Percentiles rank a stretch among this genome's conserved stretches.
Conservation (phyloP, 2,113 vertebrate genomes). For the Aegithalos caudatus region DNA sequence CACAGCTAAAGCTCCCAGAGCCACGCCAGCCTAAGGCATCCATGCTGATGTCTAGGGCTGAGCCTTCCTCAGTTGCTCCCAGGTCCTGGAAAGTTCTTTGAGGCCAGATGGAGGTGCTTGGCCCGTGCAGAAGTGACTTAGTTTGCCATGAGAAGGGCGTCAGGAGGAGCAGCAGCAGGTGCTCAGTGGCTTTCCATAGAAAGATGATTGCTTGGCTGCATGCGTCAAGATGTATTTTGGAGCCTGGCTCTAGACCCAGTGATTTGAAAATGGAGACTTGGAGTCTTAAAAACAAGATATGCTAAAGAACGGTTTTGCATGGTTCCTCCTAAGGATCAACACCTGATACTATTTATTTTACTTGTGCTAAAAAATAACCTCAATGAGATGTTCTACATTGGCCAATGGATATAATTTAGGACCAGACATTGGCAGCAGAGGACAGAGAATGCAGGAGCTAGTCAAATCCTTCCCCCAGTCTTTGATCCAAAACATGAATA, state of each 20-base stretch:
- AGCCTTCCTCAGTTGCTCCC: not conserved
- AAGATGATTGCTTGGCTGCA: not conserved
- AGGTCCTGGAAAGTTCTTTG: not conserved
- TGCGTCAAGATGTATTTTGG: constrained; percentile 19
- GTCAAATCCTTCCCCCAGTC: constrained; percentile 38
- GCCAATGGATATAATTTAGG: constrained; percentile 22
- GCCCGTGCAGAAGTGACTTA: not conserved
- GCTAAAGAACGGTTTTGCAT: not conserved
- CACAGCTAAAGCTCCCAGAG: not conserved
- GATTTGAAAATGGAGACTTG: constrained; percentile 24
- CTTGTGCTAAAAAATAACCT: constrained; percentile 18
- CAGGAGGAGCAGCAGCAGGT: constrained; percentile 44
- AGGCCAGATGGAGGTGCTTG: constrained; percentile 45
- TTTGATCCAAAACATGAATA: constrained; percentile 47
- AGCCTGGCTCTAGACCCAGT: constrained; percentile 8
- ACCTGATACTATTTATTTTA: constrained; percentile 40
- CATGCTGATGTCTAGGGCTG: not conserved
- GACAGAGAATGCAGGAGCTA: constrained; percentile 41
- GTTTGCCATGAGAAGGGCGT: not conserved
- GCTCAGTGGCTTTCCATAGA: not conserved
- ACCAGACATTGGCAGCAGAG: constrained; percentile 41
- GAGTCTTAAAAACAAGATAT: constrained; percentile 42
- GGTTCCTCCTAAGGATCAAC: not conserved
- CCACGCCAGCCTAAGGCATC: not conserved
- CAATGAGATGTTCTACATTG: not conserved